Percentiles rank a stretch among this genome's conserved stretches.
phyloP scores from a whole-genome alignment of 2,797 vertebrate species.

The Acanthis flammea region DNA sequence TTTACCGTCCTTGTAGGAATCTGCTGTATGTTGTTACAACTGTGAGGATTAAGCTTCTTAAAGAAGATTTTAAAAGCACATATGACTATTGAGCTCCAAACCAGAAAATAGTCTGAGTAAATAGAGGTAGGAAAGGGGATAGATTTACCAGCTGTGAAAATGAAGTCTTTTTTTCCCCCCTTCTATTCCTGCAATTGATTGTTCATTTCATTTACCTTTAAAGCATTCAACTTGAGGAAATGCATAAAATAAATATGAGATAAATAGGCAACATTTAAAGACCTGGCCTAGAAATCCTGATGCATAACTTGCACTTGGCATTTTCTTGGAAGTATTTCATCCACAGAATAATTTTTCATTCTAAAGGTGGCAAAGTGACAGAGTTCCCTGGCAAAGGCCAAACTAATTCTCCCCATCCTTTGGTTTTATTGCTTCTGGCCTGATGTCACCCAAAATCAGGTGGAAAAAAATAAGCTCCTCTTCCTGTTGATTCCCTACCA shows the following conservation, averaged over 20 bases:
- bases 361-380: neutral
- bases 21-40: neutral
- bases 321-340: neutral
- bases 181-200: neutral
- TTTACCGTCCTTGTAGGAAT: neutral
- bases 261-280: neutral
- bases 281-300: neutral
- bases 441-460: neutral
- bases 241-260: neutral
- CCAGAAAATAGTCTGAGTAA: neutral
- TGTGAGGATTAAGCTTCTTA: neutral
- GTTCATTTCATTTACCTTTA: neutral
- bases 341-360: neutral
- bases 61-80: neutral
- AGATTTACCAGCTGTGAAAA: neutral
- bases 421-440: neutral
- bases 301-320: neutral
- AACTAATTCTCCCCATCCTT: neutral
- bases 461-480: neutral
- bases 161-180: rapidly evolving
- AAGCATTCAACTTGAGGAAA: neutral
- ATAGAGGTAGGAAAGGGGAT: neutral
- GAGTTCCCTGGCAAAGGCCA: neutral
- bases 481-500: neutral
- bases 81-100: neutral